Conservation (phyloP, 1,140 invertebrate species). For the Drosophila athabasca region DNA sequence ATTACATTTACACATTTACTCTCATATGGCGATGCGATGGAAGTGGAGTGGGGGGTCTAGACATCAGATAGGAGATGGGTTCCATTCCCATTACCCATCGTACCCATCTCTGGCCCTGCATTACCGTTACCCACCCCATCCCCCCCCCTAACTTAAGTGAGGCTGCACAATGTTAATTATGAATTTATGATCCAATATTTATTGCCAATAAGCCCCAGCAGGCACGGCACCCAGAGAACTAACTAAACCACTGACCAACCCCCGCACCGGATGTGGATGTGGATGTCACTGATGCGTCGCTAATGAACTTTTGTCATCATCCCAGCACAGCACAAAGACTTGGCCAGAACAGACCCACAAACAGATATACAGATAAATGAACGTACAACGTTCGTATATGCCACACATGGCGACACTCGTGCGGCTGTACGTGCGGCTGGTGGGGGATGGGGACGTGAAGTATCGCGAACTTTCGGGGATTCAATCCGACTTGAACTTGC, state of each 20-base stretch:
- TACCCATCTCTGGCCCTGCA: no score
- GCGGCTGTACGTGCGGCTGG: no score
- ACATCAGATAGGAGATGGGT: no score
- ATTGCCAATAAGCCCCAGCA: conserved; percentile 75
- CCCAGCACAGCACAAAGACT: conserved; percentile 19
- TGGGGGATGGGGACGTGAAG: no score
- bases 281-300: conserved; percentile 61
- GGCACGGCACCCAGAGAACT: conserved; percentile 54
- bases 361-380: no score
- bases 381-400: no score
- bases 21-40: not conserved
- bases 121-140: no score
- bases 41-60: conserved; percentile 12
- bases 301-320: conserved; percentile 76
- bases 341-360: not conserved
- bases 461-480: no score
- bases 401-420: no score
- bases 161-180: conserved; percentile 70
- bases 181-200: conserved; percentile 79
- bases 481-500: no score
- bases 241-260: conserved; percentile 33
- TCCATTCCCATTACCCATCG: no score
- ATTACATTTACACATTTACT: conserved; percentile 41
- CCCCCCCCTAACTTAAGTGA: not conserved
- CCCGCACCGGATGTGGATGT: conserved; percentile 21